Percentiles rank a stretch among this genome's conserved stretches.
These are phyloP conservation scores for Phania funesta DNA, from an alignment of 2,888 invertebrate species.

Conservation along the genomic window DNA sequence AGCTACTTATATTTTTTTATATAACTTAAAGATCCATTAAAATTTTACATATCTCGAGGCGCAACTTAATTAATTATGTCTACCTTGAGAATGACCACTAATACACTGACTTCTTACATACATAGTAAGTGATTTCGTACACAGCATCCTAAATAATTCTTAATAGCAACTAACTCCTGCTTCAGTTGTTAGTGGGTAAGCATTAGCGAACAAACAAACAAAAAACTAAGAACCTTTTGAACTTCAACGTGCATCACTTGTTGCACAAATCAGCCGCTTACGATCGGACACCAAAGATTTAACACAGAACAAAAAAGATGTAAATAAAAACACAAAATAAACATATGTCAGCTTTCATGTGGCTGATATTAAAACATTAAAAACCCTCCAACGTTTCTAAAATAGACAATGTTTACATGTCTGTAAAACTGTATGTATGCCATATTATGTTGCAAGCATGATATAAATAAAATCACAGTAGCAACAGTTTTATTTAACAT, in stretches of 20 bases:
- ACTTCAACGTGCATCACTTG: conserved; percentile 65
- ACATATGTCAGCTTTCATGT: conserved; percentile 75
- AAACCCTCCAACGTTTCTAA: conserved; percentile 51
- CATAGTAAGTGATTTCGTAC: not conserved
- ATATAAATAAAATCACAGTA: conserved; percentile 65
- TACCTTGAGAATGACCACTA: not conserved
- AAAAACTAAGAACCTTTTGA: conserved; percentile 48
- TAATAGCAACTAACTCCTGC: not conserved
- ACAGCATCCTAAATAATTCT: conserved; percentile 19
- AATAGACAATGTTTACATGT: conserved; percentile 22
- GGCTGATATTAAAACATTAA: conserved; percentile 61
- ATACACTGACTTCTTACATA: not conserved
- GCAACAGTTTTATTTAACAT: conserved; percentile 73
- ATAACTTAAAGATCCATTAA: not conserved
- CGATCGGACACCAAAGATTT: conserved; percentile 71
- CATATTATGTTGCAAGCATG: conserved; percentile 53
- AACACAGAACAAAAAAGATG: conserved; percentile 68
- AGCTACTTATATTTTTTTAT: no score
- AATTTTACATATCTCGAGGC: not conserved
- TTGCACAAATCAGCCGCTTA: conserved; percentile 65
- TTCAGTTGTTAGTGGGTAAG: not conserved
- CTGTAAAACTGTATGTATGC: conserved; percentile 9
- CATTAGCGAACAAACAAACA: not conserved
- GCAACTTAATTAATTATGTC: conserved; percentile 4
- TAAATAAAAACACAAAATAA: conserved; percentile 63